These are phyloP conservation scores for Epizoanthus ramosus DNA, from an alignment of 92 coral and sea anemone species.

Conservation along the genomic window DNA sequence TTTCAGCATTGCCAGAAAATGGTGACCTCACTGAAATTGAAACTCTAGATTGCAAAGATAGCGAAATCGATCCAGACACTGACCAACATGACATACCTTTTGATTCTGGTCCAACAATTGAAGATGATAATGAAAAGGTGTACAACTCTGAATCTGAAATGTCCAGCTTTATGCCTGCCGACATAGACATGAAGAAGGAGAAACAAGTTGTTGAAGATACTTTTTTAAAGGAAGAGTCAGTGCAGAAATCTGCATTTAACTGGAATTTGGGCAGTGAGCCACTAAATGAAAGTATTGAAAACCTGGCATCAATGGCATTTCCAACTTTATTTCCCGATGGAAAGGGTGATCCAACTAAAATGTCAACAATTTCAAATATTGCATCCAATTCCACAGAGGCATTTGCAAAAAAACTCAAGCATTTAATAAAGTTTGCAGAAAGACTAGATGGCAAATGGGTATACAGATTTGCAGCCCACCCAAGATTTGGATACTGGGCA, in stretches of 20 bases:
- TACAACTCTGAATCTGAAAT: conserved; percentile 61
- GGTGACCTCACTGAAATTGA: no score
- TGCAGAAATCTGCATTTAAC: no score
- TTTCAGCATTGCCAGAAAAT: conserved; percentile 43
- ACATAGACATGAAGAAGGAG: conserved; percentile 46
- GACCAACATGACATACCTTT: no score
- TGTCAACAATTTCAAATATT: conserved; percentile 32
- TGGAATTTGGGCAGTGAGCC: conserved; percentile 57
- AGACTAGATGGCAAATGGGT: conserved; percentile 56
- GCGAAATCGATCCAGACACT: no score
- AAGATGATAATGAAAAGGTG: conserved; percentile 63
- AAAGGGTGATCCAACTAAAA: conserved; percentile 54
- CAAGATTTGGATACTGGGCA: conserved; percentile 63
- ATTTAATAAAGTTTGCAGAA: conserved; percentile 54
- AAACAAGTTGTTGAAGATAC: conserved; percentile 32
- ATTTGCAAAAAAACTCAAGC: conserved; percentile 53
- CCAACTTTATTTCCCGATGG: conserved; percentile 52
- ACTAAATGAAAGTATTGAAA: conserved; percentile 5
- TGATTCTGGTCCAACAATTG: no score
- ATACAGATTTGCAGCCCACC: conserved; percentile 50
- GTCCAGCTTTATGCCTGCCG: conserved; percentile 69
- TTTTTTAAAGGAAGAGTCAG: conserved; percentile 26
- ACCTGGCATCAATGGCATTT: conserved; percentile 56
- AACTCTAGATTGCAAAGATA: no score
- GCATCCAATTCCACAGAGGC: conserved; percentile 26